These are phyloP conservation scores for Maccullochella peelii DNA, from an alignment of 2,113 vertebrate species.

Conservation along the genomic window DNA sequence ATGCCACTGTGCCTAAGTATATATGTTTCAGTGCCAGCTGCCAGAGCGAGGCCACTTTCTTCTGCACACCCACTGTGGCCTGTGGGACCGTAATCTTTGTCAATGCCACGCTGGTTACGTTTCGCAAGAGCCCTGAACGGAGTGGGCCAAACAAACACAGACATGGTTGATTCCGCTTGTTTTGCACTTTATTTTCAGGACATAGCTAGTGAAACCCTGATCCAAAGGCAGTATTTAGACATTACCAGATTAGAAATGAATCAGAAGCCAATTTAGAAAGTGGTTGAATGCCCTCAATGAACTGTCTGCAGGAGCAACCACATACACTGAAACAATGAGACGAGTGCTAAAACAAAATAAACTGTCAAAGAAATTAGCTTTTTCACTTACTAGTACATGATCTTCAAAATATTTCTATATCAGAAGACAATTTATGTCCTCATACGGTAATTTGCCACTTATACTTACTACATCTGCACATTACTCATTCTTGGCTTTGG, in stretches of 20 bases:
- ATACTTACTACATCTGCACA: constrained; percentile 28
- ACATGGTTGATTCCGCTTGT: constrained; percentile 71
- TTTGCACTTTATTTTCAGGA: constrained; percentile 78
- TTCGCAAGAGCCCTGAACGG: constrained; percentile 66
- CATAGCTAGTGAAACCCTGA: constrained; percentile 58
- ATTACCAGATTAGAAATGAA: constrained; percentile 73
- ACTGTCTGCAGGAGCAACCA: constrained; percentile 40
- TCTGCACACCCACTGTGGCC: constrained; percentile 79
- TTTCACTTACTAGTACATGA: constrained; percentile 16
- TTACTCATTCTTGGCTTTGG: constrained; percentile 42
- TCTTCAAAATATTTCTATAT: constrained; percentile 26
- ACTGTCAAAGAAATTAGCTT: constrained; percentile 14
- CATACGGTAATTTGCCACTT: constrained; percentile 9
- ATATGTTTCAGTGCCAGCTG: constrained; percentile 74
- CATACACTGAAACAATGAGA: constrained; percentile 3
- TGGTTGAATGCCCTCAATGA: constrained; percentile 59
- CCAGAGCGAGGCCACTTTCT: constrained; percentile 68
- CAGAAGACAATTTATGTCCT: constrained; percentile 5
- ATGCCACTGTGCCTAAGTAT: constrained; percentile 69
- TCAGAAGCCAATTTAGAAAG: constrained; percentile 63
- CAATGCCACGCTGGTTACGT: constrained; percentile 73
- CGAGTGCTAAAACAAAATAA: constrained; percentile 3
- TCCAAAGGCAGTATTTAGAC: constrained; percentile 73
- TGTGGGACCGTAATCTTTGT: constrained; percentile 75
- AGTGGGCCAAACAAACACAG: constrained; percentile 76